Conservation (phyloP, 2,888 invertebrate genomes). For the Maniola hyperantus region DNA sequence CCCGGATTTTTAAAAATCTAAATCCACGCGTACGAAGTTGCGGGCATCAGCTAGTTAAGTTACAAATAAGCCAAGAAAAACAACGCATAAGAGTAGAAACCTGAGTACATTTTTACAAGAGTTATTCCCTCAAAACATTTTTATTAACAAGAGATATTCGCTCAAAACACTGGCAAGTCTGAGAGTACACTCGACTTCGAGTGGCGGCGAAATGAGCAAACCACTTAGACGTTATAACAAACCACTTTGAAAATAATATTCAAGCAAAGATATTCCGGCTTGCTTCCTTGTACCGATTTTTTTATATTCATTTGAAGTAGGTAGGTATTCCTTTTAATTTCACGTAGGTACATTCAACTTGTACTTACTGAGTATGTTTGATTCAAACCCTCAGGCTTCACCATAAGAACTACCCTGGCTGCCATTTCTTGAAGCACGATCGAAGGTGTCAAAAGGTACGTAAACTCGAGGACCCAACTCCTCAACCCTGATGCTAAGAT, state of each 20-base stretch:
- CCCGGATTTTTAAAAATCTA: too few relatives aligned
- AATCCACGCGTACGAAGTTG: too few relatives aligned
- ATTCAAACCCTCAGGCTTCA: too few relatives aligned
- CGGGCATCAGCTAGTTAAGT: too few relatives aligned
- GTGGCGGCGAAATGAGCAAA: constrained; percentile 72
- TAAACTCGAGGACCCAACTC: too few relatives aligned
- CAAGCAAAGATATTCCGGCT: constrained; percentile 40
- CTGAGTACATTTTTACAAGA: not conserved
- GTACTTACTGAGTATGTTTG: too few relatives aligned
- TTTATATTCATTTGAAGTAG: constrained; percentile 9
- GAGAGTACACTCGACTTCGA: constrained; percentile 55
- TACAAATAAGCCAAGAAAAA: not conserved
- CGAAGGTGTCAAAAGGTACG: too few relatives aligned
- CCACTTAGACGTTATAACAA: constrained; percentile 72
- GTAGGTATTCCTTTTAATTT: not conserved
- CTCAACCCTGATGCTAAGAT: too few relatives aligned
- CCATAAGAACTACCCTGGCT: too few relatives aligned
- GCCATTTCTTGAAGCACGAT: too few relatives aligned
- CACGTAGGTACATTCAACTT: not conserved
- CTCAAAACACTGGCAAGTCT: constrained; percentile 50
- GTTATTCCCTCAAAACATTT: constrained; percentile 11
- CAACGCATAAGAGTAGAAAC: not conserved
- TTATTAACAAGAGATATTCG: constrained; percentile 25
- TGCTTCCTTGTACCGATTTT: constrained; percentile 39
- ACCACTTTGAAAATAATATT: constrained; percentile 59